Evolutionary conservation across 2,888 invertebrate genomes (phyloP), one percentile per base, ranked within the genome.

Genomic region (Punctoribates punctum): DNA sequence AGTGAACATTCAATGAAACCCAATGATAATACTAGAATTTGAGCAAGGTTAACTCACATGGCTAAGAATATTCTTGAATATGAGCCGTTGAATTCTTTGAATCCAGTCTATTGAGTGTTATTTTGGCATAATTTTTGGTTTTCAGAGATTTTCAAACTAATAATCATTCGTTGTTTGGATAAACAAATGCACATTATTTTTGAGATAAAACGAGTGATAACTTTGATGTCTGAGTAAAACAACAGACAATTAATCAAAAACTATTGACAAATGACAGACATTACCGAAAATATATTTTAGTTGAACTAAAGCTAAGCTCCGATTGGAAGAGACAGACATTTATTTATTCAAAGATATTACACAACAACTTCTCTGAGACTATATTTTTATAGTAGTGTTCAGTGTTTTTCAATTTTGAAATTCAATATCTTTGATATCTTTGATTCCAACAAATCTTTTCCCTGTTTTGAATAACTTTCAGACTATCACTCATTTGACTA

Each of bases 191-290:
- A 57, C 13, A 27, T 11, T 38, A n/a, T 34, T 38, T 65, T 8
- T 6, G 1, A n/a, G 17, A 67, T 15, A 38, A 13, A 38, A 67
- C n/a, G 34, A 67, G 17, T 15, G 67, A 67, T 67, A 67, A 17
- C 29, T 67, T 20, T 25, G 27, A 67, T 34, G 67, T 8, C 62
- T 23, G 17, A 38, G 38, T 67, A 67, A 67, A 67, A 67, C 34
- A 67, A 67, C 67, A 67, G 34, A 29, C n/a, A 17, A 67, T 67
- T 67, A 38, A 67, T 67, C 67, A 67, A 38, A 65, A 29, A 29
- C 25, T 38, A n/a, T 29, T 67, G 67, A 67, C 67, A 67, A 67
- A 67, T 67, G 67, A 67, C 67, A 67, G 67, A 67, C 34, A 34
- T 34, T 1, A 17, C 34, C 38, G n/a, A 38, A 38, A 67, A 13